phyloP scores from a whole-genome alignment of 1,140 invertebrate genomes.

The Orussus abietinus region DNA sequence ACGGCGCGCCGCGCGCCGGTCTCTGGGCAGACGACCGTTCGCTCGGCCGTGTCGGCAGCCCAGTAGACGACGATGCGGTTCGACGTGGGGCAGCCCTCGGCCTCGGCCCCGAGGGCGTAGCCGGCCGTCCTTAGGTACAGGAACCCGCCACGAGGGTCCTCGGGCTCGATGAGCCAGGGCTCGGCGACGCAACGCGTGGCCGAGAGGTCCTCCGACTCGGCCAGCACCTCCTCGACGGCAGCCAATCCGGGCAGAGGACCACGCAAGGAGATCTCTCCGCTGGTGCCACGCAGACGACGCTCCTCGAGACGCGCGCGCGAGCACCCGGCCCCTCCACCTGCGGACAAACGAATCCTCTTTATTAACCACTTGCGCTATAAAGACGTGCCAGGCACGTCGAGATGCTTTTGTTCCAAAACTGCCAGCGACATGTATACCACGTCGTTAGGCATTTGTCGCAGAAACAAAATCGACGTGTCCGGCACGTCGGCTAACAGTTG shows the following conservation, averaged over 20 bases:
- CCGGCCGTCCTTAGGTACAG: conserved; percentile 68
- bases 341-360: no score
- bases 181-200: conserved; percentile 64
- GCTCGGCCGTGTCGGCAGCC: conserved; percentile 57
- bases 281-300: conserved; percentile 62
- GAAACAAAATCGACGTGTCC: no score
- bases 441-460: no score
- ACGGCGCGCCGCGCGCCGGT: conserved; percentile 47
- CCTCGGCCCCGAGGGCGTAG: conserved; percentile 55
- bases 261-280: conserved; percentile 65
- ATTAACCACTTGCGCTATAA: no score
- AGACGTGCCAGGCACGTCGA: no score
- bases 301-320: conserved; percentile 54
- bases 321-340: conserved; percentile 17
- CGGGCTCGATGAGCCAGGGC: conserved; percentile 74
- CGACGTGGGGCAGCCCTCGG: conserved; percentile 61
- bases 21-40: conserved; percentile 65
- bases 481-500: no score
- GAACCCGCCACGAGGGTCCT: conserved; percentile 65
- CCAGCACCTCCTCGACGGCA: conserved; percentile 42
- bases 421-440: no score
- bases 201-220: conserved; percentile 42
- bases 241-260: conserved; percentile 45
- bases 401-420: no score
- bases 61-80: conserved; percentile 73